Base-by-base conservation (phyloP, 2,113 vertebrate species). In the Rana temporaria region DNA sequence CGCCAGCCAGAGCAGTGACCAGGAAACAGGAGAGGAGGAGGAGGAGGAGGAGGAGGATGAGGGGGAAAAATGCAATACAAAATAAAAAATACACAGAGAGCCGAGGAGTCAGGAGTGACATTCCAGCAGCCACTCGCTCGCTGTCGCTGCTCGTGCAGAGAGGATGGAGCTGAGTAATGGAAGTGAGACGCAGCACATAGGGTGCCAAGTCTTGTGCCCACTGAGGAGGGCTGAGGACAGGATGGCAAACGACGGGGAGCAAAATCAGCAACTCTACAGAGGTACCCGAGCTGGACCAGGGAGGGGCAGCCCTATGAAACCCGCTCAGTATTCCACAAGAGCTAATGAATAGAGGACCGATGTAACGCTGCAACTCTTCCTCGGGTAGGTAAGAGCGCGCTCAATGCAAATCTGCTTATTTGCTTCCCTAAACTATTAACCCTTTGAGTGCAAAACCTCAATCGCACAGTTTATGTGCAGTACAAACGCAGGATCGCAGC, bases 81-180 rank as follows among this genome's bases (percentile, higher is more conserved):
- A 65, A 42, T 15, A 30, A 57, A 56, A 69, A 52, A 65, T 9
- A 71, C 26, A 57, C n/a, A 7, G n/a, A 6, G 20, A 80, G 78
- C 66, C 55, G 48, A 70, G 56, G 69, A 80, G 42, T 52, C 55
- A 52, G 55, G 20, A 17, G 19, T n/a, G 53, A 71, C 66, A 80
- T 70, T 71, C 66, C 78, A 62, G 52, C 65, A 12, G 32, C 65
- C 24, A 9, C 72, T 26, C 20, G n/a, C 32, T 38, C 18, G 38
- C 34, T 18, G 66, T 42, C 32, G 6, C 32, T 34, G 66, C 18
- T 6, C 6, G 32, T 4, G 53, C 6, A 67, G 52, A 60, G 18
- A 16, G 30, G 24, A 22, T 19, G 16, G 26, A 38, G 65, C 48
- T 59, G 77, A 57, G 62, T 20, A 32, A 57, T 42, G 65, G 53